phyloP scores from a whole-genome alignment of 1,140 invertebrate genomes.

The Drosophila rhopaloa region DNA sequence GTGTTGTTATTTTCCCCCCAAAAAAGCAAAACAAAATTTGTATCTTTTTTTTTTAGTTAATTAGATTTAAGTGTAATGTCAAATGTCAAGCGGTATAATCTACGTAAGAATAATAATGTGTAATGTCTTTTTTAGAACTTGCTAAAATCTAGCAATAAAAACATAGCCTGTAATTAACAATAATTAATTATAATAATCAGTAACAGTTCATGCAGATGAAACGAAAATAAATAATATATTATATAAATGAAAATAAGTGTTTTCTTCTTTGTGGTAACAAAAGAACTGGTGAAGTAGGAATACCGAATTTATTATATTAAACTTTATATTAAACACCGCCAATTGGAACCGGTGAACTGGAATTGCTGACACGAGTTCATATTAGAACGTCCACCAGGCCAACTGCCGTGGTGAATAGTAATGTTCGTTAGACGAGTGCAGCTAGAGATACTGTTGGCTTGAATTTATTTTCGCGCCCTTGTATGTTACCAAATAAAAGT shows the following conservation, averaged over 20 bases:
- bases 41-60: constrained; percentile 7
- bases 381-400: too few species aligned
- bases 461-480: background rate
- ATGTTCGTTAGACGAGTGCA: background rate
- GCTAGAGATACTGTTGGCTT: background rate
- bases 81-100: constrained; percentile 40
- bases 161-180: constrained; percentile 67
- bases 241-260: constrained; percentile 5
- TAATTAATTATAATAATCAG: constrained; percentile 60
- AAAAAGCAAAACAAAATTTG: constrained; percentile 16
- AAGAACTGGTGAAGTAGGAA: background rate
- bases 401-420: background rate
- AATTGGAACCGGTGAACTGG: too few species aligned
- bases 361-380: too few species aligned
- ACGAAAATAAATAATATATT: constrained; percentile 42
- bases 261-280: background rate
- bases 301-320: too few species aligned
- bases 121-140: constrained; percentile 59
- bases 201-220: constrained; percentile 38
- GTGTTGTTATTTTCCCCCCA: constrained; percentile 35
- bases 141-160: constrained; percentile 62
- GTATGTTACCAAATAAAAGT: background rate
- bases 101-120: constrained; percentile 52
- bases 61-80: constrained; percentile 27
- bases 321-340: too few species aligned